phyloP scores from a whole-genome alignment of 2,797 vertebrate genomes.

The Periparus ater region DNA sequence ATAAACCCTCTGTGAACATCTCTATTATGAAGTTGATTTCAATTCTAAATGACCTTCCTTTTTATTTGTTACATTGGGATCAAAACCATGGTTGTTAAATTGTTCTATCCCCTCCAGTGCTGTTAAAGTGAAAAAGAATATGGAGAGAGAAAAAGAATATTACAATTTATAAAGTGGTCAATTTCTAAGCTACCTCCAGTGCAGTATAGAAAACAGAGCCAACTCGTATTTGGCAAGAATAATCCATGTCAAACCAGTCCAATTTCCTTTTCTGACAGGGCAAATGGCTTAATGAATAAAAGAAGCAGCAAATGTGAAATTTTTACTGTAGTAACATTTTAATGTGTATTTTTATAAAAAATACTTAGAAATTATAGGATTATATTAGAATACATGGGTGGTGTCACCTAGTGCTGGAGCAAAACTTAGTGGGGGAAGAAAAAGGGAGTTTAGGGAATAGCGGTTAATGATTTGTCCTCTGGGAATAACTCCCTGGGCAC shows the following conservation, averaged over 20 bases:
- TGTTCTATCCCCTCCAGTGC: background rate
- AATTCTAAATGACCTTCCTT: background rate
- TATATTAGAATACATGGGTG: background rate
- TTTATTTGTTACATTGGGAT: background rate
- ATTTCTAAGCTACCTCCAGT: background rate
- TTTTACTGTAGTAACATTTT: background rate
- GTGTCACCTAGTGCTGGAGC: background rate
- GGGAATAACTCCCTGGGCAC: background rate
- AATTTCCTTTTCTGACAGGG: background rate
- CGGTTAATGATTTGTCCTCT: background rate
- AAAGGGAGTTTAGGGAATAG: background rate
- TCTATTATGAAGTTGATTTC: background rate
- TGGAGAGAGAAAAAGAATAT: background rate
- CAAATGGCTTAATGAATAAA: background rate
- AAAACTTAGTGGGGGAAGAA: background rate
- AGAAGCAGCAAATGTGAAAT: background rate
- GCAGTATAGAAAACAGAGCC: background rate
- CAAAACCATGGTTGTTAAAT: background rate
- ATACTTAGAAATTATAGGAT: background rate
- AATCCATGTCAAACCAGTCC: slow-evolving; percentile 16
- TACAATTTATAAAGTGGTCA: background rate
- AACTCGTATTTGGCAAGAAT: slow-evolving; percentile 22
- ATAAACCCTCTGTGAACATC: background rate
- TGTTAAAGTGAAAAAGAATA: background rate
- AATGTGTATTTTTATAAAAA: background rate